Evolutionary conservation across 2,888 invertebrate species (phyloP).

Genomic region (Netelia melanura): DNA sequence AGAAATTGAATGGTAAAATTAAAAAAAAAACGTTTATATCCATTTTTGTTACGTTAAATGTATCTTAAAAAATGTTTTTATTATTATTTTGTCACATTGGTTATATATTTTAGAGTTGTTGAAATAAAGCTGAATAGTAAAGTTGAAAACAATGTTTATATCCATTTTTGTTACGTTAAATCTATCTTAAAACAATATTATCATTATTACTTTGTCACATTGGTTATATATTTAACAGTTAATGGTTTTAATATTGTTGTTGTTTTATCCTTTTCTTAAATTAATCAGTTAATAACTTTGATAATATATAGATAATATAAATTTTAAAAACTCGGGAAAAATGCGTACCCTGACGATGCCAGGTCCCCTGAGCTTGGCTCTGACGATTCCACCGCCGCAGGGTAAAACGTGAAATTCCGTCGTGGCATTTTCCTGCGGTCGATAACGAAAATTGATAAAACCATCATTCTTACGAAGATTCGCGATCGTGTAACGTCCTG

Average conservation of each 20-base stretch:
- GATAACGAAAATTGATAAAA: conserved; percentile 81
- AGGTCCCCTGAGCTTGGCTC: conserved; percentile 80
- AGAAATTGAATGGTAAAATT: too few relatives aligned
- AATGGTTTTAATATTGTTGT: neutral
- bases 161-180: too few relatives aligned
- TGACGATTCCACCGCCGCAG: conserved; percentile 81
- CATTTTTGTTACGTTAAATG: too few relatives aligned
- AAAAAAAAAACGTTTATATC: too few relatives aligned
- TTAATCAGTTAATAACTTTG: neutral
- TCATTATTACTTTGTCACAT: too few relatives aligned
- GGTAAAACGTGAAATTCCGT: conserved; percentile 82
- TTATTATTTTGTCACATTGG: too few relatives aligned
- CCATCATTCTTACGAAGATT: conserved; percentile 81
- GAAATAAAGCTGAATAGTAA: too few relatives aligned
- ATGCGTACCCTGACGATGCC: conserved; percentile 78
- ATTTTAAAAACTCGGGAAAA: neutral
- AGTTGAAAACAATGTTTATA: too few relatives aligned
- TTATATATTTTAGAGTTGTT: too few relatives aligned
- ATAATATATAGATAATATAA: neutral
- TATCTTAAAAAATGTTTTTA: too few relatives aligned
- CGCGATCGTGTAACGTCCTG: conserved; percentile 78
- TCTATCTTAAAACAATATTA: too few relatives aligned
- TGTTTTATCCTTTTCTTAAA: neutral
- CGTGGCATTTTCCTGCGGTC: conserved; percentile 80
- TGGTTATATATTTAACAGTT: too few relatives aligned